phyloP scores from a whole-genome alignment of 2,888 invertebrate genomes.

The Philonicus albiceps region DNA sequence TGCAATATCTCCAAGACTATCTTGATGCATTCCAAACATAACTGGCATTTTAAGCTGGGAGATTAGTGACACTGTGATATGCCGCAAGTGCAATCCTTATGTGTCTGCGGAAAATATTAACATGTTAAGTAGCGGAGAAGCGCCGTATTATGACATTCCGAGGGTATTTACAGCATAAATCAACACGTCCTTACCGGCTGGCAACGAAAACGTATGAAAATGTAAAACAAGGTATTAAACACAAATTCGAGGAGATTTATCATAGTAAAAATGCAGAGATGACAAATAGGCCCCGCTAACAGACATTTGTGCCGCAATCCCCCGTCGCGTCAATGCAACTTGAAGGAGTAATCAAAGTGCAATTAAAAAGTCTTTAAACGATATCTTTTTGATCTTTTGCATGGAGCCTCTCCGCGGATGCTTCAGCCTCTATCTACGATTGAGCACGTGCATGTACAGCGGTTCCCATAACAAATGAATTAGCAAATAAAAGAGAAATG shows the following conservation, averaged over 20 bases:
- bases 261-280: slow-evolving; percentile 33
- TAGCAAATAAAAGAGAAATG: slow-evolving; percentile 39
- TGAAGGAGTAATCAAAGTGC: slow-evolving; percentile 40
- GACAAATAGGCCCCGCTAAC: neutral
- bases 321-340: neutral
- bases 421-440: neutral
- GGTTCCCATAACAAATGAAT: slow-evolving; percentile 33
- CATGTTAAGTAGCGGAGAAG: neutral
- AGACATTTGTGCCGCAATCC: neutral
- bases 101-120: neutral
- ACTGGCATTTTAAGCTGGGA: neutral
- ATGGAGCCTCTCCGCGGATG: neutral
- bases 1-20: neutral
- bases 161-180: neutral
- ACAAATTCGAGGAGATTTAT: slow-evolving; percentile 3
- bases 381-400: slow-evolving; percentile 41
- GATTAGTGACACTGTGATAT: neutral
- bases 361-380: slow-evolving; percentile 44
- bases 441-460: neutral
- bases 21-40: neutral
- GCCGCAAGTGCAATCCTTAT: neutral
- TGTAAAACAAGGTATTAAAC: slow-evolving; percentile 28
- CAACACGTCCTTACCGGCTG: neutral
- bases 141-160: neutral
- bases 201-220: neutral